phyloP scores from a whole-genome alignment of 2,797 vertebrate genomes.

The Trachurus trachurus region DNA sequence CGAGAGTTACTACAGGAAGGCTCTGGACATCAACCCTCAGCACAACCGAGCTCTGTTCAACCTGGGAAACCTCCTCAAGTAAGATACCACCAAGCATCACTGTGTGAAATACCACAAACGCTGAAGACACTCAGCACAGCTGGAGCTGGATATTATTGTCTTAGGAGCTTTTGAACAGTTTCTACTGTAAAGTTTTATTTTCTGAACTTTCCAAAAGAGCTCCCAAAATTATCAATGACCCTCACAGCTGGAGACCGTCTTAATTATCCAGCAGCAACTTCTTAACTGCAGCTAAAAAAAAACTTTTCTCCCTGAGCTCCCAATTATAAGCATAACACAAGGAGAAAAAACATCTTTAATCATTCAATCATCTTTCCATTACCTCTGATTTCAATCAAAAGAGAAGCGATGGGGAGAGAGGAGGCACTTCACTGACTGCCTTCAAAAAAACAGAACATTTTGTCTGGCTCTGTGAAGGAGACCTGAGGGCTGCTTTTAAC shows the following conservation, averaged over 20 bases:
- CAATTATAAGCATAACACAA: not conserved
- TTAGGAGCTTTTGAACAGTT: not conserved
- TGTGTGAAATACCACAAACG: not conserved
- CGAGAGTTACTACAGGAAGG: constrained; percentile 92
- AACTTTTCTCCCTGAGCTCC: not conserved
- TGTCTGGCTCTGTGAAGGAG: not conserved
- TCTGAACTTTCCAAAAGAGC: not conserved
- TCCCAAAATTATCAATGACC: not conserved
- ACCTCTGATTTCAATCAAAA: not conserved
- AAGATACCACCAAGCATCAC: constrained; percentile 56
- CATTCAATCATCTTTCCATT: not conserved
- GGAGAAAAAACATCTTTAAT: not conserved
- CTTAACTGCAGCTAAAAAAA: not conserved
- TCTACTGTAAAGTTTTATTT: not conserved
- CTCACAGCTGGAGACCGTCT: not conserved
- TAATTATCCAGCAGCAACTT: constrained; percentile 3
- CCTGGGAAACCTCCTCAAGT: constrained; percentile 97
- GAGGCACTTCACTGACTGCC: not conserved
- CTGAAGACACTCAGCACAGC: not conserved
- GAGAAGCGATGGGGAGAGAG: not conserved
- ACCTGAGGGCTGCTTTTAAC: not conserved
- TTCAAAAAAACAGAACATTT: not conserved
- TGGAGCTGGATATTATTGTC: not conserved
- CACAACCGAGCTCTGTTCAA: constrained; percentile 98
- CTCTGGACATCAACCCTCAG: constrained; percentile 92